Evolutionary conservation across 2,888 invertebrate genomes (phyloP).

Genomic region (Sepiola atlantica): DNA sequence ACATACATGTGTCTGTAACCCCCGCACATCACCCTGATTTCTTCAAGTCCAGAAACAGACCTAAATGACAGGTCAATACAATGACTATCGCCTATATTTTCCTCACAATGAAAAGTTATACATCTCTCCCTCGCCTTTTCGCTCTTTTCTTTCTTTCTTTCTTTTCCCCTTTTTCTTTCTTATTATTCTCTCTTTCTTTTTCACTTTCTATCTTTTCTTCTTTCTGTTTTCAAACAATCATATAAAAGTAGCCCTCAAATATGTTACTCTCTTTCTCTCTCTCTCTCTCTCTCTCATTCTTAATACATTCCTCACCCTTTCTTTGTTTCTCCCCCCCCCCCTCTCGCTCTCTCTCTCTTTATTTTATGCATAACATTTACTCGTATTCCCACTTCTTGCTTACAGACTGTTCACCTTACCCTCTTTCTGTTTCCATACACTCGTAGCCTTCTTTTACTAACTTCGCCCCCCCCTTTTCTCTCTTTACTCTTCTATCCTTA

Average conservation of each 20-base stretch:
- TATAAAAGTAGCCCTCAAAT: neutral
- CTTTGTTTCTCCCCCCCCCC: neutral
- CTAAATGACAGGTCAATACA: slow-evolving; percentile 23
- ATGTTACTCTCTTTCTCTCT: neutral
- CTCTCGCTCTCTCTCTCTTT: neutral
- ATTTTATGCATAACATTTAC: neutral
- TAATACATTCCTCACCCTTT: too few relatives aligned
- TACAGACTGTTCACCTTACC: neutral
- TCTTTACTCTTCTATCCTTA: neutral
- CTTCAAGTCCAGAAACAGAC: neutral
- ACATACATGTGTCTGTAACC: slow-evolving; percentile 1
- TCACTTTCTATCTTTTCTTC: neutral
- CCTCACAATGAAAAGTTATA: neutral
- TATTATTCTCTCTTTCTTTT: neutral
- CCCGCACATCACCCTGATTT: neutral
- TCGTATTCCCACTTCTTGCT: neutral
- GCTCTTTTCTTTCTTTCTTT: neutral
- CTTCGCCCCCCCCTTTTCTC: neutral
- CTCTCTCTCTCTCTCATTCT: neutral
- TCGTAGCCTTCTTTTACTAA: neutral
- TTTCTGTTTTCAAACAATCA: neutral
- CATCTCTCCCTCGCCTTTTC: too few relatives aligned
- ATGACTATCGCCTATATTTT: neutral
- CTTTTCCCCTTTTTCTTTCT: too few relatives aligned
- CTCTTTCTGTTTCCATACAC: neutral